Conservation (phyloP, 2,797 vertebrate species). For the Gymnodraco acuticeps region DNA sequence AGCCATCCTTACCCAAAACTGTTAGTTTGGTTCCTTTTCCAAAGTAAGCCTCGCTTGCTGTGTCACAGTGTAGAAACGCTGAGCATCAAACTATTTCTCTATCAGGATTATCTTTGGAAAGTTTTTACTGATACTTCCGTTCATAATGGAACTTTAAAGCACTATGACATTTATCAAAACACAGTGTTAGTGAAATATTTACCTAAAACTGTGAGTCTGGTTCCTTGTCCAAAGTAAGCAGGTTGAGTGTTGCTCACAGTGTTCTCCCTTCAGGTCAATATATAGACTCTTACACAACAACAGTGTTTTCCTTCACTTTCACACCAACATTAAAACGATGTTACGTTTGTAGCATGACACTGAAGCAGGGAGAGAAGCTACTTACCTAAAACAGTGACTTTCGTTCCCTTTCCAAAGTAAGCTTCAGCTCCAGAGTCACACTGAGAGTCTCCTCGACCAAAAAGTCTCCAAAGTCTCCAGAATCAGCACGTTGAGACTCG, state of each 20-base stretch:
- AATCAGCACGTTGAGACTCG: not conserved
- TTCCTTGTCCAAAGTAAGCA: constrained; percentile 74
- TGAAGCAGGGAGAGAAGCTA: constrained; percentile 11
- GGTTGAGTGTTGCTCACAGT: constrained; percentile 54
- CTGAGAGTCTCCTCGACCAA: constrained; percentile 56
- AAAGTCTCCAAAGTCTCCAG: constrained; percentile 43
- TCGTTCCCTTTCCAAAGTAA: constrained; percentile 76
- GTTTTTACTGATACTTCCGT: too few relatives aligned
- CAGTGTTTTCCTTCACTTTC: not conserved
- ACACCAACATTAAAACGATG: not conserved
- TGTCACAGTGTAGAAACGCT: too few relatives aligned
- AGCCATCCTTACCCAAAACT: constrained; percentile 75
- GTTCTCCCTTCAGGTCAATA: constrained; percentile 52
- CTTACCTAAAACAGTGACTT: constrained; percentile 76
- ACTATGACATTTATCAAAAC: too few relatives aligned
- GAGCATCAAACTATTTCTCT: too few relatives aligned
- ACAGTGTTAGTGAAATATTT: constrained; percentile 41
- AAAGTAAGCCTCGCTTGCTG: too few relatives aligned
- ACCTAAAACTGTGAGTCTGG: constrained; percentile 75
- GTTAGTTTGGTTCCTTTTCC: constrained; percentile 29
- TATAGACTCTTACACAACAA: not conserved
- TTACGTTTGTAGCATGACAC: not conserved
- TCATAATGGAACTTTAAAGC: too few relatives aligned
- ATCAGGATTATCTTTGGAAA: too few relatives aligned
- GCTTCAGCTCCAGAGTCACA: constrained; percentile 70